Conservation (phyloP, 2,113 vertebrate species). For the Vireo altiloquus region DNA sequence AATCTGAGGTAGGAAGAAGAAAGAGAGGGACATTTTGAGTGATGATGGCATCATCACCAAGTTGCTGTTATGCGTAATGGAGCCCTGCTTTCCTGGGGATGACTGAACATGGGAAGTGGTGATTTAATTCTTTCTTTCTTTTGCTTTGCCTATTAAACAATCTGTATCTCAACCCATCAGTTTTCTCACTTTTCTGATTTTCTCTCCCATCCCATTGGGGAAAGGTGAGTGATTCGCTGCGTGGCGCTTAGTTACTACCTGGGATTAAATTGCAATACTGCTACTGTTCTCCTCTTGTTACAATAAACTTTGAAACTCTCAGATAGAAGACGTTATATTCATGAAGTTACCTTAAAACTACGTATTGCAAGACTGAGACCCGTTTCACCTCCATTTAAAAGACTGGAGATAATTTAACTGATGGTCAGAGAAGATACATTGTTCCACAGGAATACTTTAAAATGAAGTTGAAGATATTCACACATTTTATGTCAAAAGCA, state of each 20-base stretch:
- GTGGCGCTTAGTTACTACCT: background rate
- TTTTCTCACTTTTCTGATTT: background rate
- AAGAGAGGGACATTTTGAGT: background rate
- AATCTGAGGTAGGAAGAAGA: background rate
- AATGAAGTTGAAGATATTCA: background rate
- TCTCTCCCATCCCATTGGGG: background rate
- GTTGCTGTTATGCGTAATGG: too few relatives aligned
- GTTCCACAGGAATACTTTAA: background rate
- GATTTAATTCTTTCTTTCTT: background rate
- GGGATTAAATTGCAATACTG: background rate
- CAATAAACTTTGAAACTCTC: background rate
- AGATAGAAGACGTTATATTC: background rate
- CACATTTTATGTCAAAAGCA: background rate
- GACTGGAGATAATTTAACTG: background rate
- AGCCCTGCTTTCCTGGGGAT: background rate
- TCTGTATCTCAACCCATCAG: background rate
- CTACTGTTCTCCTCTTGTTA: background rate
- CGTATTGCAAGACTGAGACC: background rate
- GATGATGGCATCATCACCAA: background rate
- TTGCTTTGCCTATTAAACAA: background rate
- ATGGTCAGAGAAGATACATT: background rate
- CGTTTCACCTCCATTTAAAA: background rate
- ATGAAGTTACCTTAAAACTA: background rate
- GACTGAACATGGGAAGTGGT: background rate
- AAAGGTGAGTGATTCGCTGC: background rate